A percentile compares a stretch with the other conserved stretches of the same genome.
Conservation (phyloP, 2,113 vertebrate genomes). For the Protobothrops mucrosquamatus region DNA sequence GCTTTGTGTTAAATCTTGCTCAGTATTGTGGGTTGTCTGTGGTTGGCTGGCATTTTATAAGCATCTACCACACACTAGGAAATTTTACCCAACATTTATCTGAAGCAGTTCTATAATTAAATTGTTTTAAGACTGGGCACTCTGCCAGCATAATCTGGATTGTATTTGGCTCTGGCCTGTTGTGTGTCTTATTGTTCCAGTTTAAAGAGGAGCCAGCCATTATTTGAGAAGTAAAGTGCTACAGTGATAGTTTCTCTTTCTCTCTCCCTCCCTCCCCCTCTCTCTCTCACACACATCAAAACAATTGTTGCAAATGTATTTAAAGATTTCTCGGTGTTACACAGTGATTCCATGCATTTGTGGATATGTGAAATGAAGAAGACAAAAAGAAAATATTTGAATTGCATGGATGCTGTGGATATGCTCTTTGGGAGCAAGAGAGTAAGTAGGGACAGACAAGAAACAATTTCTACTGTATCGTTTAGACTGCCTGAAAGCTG, state of each 20-base stretch:
- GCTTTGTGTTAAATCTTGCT: neutral
- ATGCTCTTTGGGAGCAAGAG: constrained; percentile 33
- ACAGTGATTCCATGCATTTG: neutral
- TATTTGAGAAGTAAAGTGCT: neutral
- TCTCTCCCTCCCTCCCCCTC: neutral
- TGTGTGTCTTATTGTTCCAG: neutral
- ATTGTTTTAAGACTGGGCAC: neutral
- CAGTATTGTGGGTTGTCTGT: neutral
- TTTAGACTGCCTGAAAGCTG: constrained; percentile 16
- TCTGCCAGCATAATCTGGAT: neutral
- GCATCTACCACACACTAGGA: neutral
- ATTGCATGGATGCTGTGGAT: neutral
- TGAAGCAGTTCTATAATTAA: neutral
- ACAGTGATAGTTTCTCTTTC: neutral
- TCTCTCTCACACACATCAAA: neutral
- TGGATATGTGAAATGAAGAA: neutral
- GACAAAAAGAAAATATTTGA: neutral
- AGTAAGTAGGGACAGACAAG: constrained; percentile 20
- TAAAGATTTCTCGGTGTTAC: neutral
- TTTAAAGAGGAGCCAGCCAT: neutral
- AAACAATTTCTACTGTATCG: neutral
- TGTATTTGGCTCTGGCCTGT: neutral
- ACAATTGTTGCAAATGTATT: neutral
- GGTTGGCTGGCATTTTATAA: neutral
- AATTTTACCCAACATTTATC: neutral